Percentiles rank a stretch among this genome's conserved stretches.
phyloP scores from a whole-genome alignment of 2,113 vertebrate genomes.

The Cyprinodon brontotheroides region DNA sequence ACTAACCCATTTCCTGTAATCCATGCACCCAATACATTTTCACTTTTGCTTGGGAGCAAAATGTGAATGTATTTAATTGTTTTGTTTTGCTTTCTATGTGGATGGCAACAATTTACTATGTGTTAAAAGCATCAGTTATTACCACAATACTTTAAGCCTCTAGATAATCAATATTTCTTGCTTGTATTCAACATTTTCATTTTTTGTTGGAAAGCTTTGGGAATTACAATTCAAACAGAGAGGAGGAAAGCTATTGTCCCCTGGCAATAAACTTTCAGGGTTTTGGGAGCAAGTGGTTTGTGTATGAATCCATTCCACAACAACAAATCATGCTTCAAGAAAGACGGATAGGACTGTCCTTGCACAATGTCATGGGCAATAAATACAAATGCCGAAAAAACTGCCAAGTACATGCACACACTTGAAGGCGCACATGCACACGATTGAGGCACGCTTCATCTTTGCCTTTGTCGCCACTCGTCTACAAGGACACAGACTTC shows the following conservation, averaged over 20 bases:
- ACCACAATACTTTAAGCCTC: conserved; percentile 14
- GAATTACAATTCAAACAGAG: conserved; percentile 58
- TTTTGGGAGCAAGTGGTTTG: conserved; percentile 35
- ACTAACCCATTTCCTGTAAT: neutral
- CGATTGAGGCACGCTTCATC: conserved; percentile 6
- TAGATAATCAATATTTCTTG: conserved; percentile 23
- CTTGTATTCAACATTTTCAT: conserved; percentile 32
- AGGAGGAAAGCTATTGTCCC: conserved; percentile 46
- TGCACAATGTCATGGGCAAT: conserved; percentile 49
- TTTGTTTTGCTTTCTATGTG: neutral
- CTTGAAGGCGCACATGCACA: conserved; percentile 14
- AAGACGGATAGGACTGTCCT: conserved; percentile 48
- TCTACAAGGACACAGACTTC: conserved; percentile 51
- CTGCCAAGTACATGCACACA: neutral
- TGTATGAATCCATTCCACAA: conserved; percentile 26
- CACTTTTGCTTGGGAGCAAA: neutral
- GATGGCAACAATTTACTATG: neutral
- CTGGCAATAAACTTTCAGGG: conserved; percentile 39
- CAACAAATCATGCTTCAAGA: conserved; percentile 41
- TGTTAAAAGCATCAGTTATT: conserved; percentile 5
- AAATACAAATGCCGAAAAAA: conserved; percentile 33
- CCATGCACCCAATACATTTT: neutral
- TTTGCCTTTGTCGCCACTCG: conserved; percentile 9
- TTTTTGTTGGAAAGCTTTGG: conserved; percentile 44
- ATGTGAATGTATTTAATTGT: conserved; percentile 1